Evolutionary conservation across 2,888 invertebrate species (phyloP), one percentile per base, ranked within the genome.

Genomic region (Drosophila neutralis): DNA sequence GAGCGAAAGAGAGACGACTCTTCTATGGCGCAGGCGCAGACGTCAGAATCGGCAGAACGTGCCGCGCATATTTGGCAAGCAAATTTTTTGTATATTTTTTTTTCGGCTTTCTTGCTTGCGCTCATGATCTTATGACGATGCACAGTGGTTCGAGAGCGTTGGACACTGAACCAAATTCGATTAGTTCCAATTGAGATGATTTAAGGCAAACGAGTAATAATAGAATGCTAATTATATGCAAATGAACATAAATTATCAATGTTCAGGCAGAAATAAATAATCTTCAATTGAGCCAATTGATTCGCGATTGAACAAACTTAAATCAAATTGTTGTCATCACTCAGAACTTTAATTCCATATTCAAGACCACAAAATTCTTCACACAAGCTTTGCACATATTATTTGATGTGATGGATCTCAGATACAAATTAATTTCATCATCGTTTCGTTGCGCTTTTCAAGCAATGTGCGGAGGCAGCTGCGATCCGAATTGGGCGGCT

Each of bases 21-120:
- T 66, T 60, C 78, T 73, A 78, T 78, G 80, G 75, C 84, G 69
- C 82, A 82, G 82, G 70, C 89, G 88, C 77, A 79, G 87, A 85
- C 85, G 85, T 85, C 85, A 85, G 85, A 88, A 72, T 59, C 56
- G 69, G 18, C 15, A 42, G 31, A 51, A 85, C 90, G 85, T 85
- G 85, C 69, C 67, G 38, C 45, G 85, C 83, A 85, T 85, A 86
- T 73, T 75, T 57, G 76, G 67, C 72, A 65, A 67, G 33, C 38
- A 65, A 74, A 66, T 84, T 40, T 36, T 36, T 6, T 35, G 3
- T 5, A 2, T 3, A 4, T 4, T 36, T 24, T 10, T 10, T 24
- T 18, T 15, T 49, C 7, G 53, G 7, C 15, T 36, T 54, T 33
- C 31, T 36, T 54, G 31, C 29, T 60, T 54, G 29, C 11, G 58